phyloP scores from a whole-genome alignment of 2,797 vertebrate species.

The Molothrus ater region DNA sequence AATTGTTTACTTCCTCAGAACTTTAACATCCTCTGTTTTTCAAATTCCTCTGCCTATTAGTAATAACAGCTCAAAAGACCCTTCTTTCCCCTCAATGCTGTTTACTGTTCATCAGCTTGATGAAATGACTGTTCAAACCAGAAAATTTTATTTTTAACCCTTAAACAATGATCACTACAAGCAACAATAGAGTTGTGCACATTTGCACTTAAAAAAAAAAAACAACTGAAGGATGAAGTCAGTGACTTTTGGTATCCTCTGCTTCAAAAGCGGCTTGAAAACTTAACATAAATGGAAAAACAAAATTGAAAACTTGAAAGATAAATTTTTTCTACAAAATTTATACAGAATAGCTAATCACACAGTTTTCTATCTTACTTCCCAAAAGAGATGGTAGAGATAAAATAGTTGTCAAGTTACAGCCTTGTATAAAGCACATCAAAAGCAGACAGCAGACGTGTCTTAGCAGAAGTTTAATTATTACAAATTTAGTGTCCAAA shows the following conservation, averaged over 20 bases:
- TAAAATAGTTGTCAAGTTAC: not conserved
- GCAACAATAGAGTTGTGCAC: not conserved
- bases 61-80: not conserved
- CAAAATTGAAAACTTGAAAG: not conserved
- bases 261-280: not conserved
- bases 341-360: not conserved
- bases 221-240: not conserved
- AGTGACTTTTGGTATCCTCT: not conserved
- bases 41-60: not conserved
- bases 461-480: not conserved
- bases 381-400: not conserved
- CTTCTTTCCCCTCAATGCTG: not conserved
- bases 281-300: not conserved
- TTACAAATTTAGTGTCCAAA: not conserved
- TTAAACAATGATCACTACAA: not conserved
- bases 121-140: not conserved
- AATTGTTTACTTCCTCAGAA: constrained; percentile 30
- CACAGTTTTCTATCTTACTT: not conserved
- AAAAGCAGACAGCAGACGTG: not conserved
- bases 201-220: not conserved
- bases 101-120: constrained; percentile 8
- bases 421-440: not conserved
- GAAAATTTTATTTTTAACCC: constrained; percentile 18
- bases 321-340: not conserved
- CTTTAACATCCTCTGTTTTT: constrained; percentile 8